Evolutionary conservation across 2,888 invertebrate species (phyloP).

Genomic region (Sepioteuthis lessoniana): DNA sequence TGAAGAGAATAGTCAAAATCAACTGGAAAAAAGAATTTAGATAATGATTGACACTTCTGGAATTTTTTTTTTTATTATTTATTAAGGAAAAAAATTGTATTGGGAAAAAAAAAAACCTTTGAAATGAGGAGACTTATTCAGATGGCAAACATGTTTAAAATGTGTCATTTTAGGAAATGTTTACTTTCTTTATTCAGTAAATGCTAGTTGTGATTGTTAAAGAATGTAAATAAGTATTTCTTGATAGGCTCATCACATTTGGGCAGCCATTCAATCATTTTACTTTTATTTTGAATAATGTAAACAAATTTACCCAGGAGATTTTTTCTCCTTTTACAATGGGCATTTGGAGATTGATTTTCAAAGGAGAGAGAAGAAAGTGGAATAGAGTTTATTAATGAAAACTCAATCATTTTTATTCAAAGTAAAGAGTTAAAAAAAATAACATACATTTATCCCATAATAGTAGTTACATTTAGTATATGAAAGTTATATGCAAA

Average conservation of each 20-base stretch:
- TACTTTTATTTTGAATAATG: not conserved
- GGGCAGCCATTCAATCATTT: not conserved
- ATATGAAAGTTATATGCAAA: too few relatives aligned
- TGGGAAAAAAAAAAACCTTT: not conserved
- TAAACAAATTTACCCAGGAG: too few relatives aligned
- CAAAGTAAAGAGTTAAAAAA: too few relatives aligned
- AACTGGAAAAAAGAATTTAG: not conserved
- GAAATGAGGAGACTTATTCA: not conserved
- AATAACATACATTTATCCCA: too few relatives aligned
- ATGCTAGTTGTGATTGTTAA: too few relatives aligned
- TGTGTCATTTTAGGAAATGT: not conserved
- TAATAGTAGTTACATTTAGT: too few relatives aligned
- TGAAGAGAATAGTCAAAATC: not conserved
- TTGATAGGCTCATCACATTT: not conserved
- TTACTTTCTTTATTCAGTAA: too few relatives aligned
- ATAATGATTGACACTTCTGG: not conserved
- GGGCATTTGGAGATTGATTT: too few relatives aligned
- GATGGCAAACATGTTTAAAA: not conserved
- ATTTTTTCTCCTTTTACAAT: too few relatives aligned
- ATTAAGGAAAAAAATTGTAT: slow-evolving; percentile 6
- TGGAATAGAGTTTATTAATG: too few relatives aligned
- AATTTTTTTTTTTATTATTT: not conserved
- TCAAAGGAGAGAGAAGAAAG: too few relatives aligned
- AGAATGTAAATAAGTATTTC: not conserved
- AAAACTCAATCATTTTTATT: too few relatives aligned